A percentile compares a stretch with the other conserved stretches of the same genome.
Conservation (phyloP, 2,797 vertebrate species). For the Micrastur ruficollis region DNA sequence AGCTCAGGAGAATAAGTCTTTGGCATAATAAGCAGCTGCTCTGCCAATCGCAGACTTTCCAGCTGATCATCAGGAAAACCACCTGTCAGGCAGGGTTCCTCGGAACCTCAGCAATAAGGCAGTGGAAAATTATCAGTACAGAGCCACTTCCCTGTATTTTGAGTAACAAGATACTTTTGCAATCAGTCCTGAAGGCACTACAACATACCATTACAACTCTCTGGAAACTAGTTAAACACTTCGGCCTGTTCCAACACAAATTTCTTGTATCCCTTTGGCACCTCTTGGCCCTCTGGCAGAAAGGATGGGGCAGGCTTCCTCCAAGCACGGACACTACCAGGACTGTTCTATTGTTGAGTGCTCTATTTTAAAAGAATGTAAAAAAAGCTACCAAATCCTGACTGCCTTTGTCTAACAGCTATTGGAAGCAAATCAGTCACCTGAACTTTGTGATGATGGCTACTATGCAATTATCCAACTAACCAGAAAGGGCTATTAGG, state of each 20-base stretch:
- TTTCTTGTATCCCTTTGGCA: not conserved
- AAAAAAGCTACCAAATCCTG: not conserved
- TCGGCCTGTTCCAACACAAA: not conserved
- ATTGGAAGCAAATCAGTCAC: not conserved
- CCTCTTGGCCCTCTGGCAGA: not conserved
- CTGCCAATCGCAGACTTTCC: not conserved
- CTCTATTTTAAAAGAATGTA: not conserved
- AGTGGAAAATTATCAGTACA: not conserved
- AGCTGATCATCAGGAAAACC: not conserved
- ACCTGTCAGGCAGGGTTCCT: not conserved
- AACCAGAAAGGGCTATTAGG: not conserved
- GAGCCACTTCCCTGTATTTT: not conserved
- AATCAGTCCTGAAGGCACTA: fast-evolving
- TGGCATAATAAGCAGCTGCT: not conserved
- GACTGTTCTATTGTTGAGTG: not conserved
- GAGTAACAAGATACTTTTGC: not conserved
- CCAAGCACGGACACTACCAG: not conserved
- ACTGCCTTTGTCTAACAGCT: not conserved
- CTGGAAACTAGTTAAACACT: not conserved
- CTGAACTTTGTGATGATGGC: not conserved
- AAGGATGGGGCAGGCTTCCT: not conserved
- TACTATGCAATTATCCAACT: not conserved
- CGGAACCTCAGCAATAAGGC: not conserved
- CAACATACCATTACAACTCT: not conserved
- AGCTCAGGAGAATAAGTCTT: not conserved